Evolutionary conservation across 2,797 vertebrate species (phyloP).

Genomic region (Tinamus major): DNA sequence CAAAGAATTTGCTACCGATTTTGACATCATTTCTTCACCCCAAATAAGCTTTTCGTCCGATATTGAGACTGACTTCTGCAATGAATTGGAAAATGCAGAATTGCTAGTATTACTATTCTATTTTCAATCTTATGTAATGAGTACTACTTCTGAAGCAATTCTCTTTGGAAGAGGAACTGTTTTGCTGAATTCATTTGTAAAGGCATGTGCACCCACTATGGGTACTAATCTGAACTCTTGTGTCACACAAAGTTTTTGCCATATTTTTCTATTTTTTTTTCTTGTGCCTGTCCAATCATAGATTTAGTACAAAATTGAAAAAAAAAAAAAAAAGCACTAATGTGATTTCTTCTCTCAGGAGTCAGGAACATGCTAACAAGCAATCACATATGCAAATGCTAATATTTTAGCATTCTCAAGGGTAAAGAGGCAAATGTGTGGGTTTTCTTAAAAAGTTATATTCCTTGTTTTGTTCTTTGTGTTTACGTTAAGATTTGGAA

Average conservation of each 20-base stretch:
- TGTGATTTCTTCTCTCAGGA: not conserved
- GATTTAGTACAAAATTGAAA: not conserved
- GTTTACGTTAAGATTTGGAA: not conserved
- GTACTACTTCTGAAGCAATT: not conserved
- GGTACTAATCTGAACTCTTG: not conserved
- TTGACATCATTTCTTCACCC: not conserved
- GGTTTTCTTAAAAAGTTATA: not conserved
- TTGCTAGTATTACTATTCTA: not conserved
- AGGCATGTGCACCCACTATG: not conserved
- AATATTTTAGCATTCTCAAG: not conserved
- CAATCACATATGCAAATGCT: not conserved
- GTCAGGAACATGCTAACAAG: not conserved
- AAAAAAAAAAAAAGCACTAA: not conserved
- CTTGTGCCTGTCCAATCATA: not conserved
- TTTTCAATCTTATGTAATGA: not conserved
- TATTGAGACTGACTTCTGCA: not conserved
- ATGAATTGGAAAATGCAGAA: not conserved
- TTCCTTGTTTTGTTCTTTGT: not conserved
- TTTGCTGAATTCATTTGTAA: not conserved
- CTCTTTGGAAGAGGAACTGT: not conserved
- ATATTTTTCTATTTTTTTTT: not conserved
- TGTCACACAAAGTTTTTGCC: not conserved
- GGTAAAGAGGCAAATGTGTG: not conserved
- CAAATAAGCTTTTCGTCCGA: not conserved
- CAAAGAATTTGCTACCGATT: not conserved